Evolutionary conservation across 1,140 invertebrate genomes (phyloP).

Genomic region (Metopolophium dirhodum): DNA sequence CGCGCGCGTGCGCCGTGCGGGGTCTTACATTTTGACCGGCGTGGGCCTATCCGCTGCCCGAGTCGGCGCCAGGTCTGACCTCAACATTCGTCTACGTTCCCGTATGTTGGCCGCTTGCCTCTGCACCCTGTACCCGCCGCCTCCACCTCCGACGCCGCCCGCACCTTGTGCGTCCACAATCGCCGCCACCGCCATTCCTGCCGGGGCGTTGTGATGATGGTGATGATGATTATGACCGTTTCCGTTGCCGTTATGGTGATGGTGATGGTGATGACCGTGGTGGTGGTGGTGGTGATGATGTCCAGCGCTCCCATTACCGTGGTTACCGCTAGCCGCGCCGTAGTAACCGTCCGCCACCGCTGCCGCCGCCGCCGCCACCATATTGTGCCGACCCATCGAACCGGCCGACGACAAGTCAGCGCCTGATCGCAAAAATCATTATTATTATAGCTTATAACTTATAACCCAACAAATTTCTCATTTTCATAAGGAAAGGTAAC

Average conservation of each 20-base stretch:
- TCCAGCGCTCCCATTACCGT: not conserved
- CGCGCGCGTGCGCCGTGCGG: not conserved
- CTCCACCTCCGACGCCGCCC: constrained; percentile 61
- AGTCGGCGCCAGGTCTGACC: constrained; percentile 69
- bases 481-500: not conserved
- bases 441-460: not conserved
- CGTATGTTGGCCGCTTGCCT: constrained; percentile 90
- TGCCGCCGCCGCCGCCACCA: not conserved
- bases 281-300: not conserved
- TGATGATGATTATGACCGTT: not conserved
- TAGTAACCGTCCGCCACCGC: not conserved
- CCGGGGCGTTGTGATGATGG: not conserved
- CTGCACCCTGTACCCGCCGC: constrained; percentile 81
- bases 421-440: not conserved
- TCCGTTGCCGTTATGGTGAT: constrained; percentile 55
- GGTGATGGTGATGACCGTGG: constrained; percentile 7
- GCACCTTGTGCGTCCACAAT: not conserved
- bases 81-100: constrained; percentile 95
- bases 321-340: not conserved
- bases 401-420: constrained; percentile 43
- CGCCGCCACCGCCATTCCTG: too few relatives aligned
- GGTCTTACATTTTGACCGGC: constrained; percentile 63
- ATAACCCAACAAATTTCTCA: not conserved
- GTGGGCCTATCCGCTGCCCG: constrained; percentile 60
- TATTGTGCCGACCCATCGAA: constrained; percentile 13